phyloP scores from a whole-genome alignment of 2,797 vertebrate genomes.

The Coracias cyanogaster region DNA sequence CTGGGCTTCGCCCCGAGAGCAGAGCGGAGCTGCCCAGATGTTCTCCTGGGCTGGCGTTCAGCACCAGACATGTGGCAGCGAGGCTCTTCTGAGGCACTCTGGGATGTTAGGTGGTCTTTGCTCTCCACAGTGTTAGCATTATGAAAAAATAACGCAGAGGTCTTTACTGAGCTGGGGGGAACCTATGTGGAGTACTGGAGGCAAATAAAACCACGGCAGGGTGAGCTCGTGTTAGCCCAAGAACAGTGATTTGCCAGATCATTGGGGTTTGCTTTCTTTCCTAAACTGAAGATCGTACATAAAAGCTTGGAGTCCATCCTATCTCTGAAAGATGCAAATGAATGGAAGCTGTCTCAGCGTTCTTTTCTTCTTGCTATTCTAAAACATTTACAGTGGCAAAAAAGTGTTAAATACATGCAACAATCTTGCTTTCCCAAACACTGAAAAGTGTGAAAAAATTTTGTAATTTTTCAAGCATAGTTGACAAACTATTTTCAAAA shows the following conservation, averaged over 20 bases:
- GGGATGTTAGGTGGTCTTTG: neutral
- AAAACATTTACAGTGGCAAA: neutral
- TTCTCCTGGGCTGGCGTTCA: conserved; percentile 46
- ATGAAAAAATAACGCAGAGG: neutral
- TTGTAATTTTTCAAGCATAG: neutral
- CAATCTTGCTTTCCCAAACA: conserved; percentile 20
- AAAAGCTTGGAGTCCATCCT: neutral
- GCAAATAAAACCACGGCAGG: neutral
- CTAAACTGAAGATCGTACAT: neutral
- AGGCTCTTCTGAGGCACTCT: neutral
- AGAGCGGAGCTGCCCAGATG: neutral
- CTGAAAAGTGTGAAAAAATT: neutral
- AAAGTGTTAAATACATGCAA: conserved; percentile 5
- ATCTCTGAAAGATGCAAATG: neutral
- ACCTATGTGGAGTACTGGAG: neutral
- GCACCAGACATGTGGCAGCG: neutral
- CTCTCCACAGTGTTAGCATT: neutral
- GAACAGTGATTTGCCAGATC: neutral
- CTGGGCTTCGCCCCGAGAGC: neutral
- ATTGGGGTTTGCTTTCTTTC: neutral
- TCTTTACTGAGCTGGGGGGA: neutral
- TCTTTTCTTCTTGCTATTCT: neutral
- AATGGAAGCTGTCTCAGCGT: neutral
- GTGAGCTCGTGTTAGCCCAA: neutral
- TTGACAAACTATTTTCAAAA: conserved; percentile 46